These are phyloP conservation scores for Spodoptera picta DNA, from an alignment of 2,888 invertebrate species.

Conservation along the genomic window DNA sequence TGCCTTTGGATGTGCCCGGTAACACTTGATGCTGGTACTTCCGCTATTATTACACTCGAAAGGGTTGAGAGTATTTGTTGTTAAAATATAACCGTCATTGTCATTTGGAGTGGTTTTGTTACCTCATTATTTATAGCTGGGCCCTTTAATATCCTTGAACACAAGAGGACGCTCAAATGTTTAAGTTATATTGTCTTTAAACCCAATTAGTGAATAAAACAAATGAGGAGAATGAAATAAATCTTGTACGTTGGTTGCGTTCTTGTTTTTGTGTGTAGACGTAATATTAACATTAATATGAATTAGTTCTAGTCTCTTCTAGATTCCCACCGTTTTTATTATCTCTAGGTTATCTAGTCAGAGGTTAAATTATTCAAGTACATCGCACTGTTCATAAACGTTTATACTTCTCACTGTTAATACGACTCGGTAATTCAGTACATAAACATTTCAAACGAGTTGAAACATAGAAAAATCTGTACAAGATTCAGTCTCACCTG, in stretches of 20 bases:
- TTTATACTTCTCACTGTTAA: conserved; percentile 24
- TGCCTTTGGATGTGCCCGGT: conserved; percentile 19
- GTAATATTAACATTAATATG: conserved; percentile 12
- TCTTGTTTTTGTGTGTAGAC: conserved; percentile 7
- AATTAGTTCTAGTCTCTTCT: conserved; percentile 16
- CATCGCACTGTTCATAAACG: conserved; percentile 20
- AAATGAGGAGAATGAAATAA: not conserved
- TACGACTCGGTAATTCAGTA: conserved; percentile 12
- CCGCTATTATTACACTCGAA: conserved; percentile 45
- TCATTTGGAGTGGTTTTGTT: conserved; percentile 38
- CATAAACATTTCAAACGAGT: conserved; percentile 26
- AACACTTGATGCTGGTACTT: conserved; percentile 35
- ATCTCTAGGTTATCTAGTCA: conserved; percentile 17
- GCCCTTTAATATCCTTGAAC: conserved; percentile 19
- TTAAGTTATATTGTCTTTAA: conserved; percentile 5
- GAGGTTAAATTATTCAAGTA: conserved; percentile 21
- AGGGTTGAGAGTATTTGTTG: conserved; percentile 42
- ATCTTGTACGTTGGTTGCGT: not conserved
- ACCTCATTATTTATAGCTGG: conserved; percentile 39
- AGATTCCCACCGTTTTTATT: conserved; percentile 11
- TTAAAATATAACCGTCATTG: conserved; percentile 41
- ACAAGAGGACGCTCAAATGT: conserved; percentile 2
- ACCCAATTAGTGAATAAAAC: conserved; percentile 2
- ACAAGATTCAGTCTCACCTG: conserved; percentile 74
- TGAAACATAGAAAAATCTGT: conserved; percentile 66